These are phyloP conservation scores for Tylochromis polylepis DNA, from an alignment of 2,113 vertebrate species.

Conservation along the genomic window DNA sequence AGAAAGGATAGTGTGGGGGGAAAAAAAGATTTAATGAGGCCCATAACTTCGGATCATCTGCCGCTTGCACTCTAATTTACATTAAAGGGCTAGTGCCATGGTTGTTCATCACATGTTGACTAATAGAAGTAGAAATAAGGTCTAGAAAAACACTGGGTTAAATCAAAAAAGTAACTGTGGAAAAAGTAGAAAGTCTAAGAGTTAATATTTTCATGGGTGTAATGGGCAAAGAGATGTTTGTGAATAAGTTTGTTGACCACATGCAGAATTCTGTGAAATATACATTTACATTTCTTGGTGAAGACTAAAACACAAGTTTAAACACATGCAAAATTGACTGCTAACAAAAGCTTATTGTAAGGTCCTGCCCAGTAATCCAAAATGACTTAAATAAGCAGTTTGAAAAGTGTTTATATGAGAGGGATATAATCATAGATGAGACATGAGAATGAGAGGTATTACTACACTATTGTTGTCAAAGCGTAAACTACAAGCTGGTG, in stretches of 20 bases:
- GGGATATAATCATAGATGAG: constrained; percentile 43
- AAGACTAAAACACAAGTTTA: constrained; percentile 13
- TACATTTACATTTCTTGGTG: not conserved
- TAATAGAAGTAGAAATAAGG: too few species aligned
- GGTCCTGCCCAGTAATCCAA: constrained; percentile 26
- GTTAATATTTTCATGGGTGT: not conserved
- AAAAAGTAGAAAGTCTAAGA: not conserved
- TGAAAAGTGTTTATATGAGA: constrained; percentile 42
- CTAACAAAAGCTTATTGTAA: constrained; percentile 48
- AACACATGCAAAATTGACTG: constrained; percentile 12
- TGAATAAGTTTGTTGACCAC: not conserved
- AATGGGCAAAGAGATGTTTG: not conserved
- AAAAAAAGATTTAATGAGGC: constrained; percentile 12
- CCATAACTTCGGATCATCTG: constrained; percentile 21
- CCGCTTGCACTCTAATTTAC: constrained; percentile 1
- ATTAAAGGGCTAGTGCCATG: not conserved
- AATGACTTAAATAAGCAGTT: constrained; percentile 58
- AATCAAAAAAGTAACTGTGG: not conserved
- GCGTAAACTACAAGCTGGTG: constrained; percentile 5
- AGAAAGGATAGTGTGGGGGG: constrained; percentile 16
- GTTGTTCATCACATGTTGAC: not conserved
- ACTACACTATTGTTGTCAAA: constrained; percentile 23
- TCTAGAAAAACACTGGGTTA: not conserved
- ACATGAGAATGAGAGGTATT: not conserved
- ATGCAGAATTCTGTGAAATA: not conserved